Conservation (phyloP, 2,113 vertebrate genomes). For the Carassius gibelio region DNA sequence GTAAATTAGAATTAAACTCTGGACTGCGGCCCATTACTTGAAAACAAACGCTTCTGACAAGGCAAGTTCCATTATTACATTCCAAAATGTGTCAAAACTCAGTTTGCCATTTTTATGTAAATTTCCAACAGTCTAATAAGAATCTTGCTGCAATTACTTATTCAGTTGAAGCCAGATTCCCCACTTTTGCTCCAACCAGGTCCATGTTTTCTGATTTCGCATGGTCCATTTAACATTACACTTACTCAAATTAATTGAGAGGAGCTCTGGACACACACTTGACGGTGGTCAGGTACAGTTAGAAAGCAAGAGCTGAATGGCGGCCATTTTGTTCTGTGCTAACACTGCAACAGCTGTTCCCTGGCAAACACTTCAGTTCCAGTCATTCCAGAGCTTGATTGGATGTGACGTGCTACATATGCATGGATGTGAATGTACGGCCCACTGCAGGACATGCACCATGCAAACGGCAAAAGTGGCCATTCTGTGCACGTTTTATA, state of each 20-base stretch:
- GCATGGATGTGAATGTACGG: slow-evolving; percentile 25
- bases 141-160: not conserved
- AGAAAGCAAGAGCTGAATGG: slow-evolving; percentile 17
- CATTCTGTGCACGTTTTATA: not conserved
- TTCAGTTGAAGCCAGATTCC: not conserved
- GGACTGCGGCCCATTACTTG: not conserved
- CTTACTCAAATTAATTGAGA: slow-evolving; percentile 33
- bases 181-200: not conserved
- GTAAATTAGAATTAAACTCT: not conserved
- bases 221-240: slow-evolving; percentile 1
- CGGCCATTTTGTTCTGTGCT: slow-evolving; percentile 42
- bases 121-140: not conserved
- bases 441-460: slow-evolving; percentile 29
- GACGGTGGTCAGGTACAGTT: slow-evolving; percentile 1
- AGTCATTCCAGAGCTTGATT: slow-evolving; percentile 40
- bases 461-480: slow-evolving; percentile 1
- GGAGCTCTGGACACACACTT: not conserved
- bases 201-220: not conserved
- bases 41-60: not conserved
- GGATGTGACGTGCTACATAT: slow-evolving; percentile 46
- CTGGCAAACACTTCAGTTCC: slow-evolving; percentile 41
- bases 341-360: slow-evolving; percentile 49
- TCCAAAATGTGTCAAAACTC: not conserved
- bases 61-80: not conserved
- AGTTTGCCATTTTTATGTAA: not conserved